Evolutionary conservation across 2,888 invertebrate genomes (phyloP).

Genomic region (Diaphora mendica): DNA sequence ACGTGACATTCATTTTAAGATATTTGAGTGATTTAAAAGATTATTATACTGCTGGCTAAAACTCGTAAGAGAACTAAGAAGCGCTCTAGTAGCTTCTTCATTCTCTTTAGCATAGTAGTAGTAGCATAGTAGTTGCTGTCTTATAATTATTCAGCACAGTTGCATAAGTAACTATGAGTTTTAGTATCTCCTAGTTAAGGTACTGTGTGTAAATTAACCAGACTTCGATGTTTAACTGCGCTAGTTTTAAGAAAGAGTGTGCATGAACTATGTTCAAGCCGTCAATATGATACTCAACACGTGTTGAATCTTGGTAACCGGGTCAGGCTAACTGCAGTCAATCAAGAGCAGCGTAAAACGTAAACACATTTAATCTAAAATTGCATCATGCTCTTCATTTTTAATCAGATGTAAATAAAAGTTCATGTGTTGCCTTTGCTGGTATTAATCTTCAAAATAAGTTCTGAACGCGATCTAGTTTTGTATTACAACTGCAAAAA

Average conservation of each 20-base stretch:
- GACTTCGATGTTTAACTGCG: conserved; percentile 35
- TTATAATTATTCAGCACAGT: background rate
- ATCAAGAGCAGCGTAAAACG: conserved; percentile 68
- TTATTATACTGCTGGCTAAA: background rate
- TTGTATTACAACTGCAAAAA: background rate
- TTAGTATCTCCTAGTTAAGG: background rate
- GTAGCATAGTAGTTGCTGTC: background rate
- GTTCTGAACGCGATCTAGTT: background rate
- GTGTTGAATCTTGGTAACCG: conserved; percentile 67
- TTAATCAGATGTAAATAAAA: conserved; percentile 10
- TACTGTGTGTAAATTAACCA: conserved; percentile 22
- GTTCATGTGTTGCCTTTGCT: background rate
- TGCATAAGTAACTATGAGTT: background rate
- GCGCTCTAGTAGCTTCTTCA: too few relatives aligned
- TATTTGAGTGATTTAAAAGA: background rate
- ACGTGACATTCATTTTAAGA: background rate
- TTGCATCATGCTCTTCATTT: conserved; percentile 23
- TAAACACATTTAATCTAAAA: conserved; percentile 60
- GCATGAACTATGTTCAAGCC: conserved; percentile 45
- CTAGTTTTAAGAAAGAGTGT: conserved; percentile 42
- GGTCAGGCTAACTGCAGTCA: conserved; percentile 69
- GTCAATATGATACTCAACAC: conserved; percentile 64
- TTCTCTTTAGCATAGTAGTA: too few relatives aligned
- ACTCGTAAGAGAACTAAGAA: too few relatives aligned
- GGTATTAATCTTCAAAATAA: background rate